phyloP scores from a whole-genome alignment of 2,113 vertebrate species.

The Fregetta grallaria region DNA sequence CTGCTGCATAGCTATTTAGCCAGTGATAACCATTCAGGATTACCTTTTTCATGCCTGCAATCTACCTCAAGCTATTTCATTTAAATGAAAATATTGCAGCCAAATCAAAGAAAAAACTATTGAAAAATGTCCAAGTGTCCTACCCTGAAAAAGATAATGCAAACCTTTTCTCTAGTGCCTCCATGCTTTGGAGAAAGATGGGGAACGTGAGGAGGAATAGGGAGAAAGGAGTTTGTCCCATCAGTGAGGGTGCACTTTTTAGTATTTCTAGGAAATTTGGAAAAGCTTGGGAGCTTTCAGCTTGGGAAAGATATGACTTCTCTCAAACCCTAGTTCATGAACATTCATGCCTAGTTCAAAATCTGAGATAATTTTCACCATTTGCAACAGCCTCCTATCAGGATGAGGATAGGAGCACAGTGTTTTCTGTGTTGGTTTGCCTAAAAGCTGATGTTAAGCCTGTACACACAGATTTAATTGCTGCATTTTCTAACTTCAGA shows the following conservation, averaged over 20 bases:
- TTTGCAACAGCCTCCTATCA: neutral
- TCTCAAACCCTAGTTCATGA: neutral
- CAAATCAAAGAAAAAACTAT: neutral
- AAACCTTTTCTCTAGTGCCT: neutral
- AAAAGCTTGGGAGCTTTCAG: neutral
- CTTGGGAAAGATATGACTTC: neutral
- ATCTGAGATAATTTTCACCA: neutral
- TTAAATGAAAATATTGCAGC: neutral
- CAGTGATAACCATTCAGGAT: neutral
- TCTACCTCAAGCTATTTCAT: neutral
- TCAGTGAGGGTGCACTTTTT: neutral
- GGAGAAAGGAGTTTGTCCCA: neutral
- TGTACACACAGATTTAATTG: neutral
- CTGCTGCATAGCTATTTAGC: neutral
- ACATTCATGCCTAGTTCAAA: neutral
- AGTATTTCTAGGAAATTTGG: neutral
- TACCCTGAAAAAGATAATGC: neutral
- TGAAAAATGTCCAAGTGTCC: neutral
- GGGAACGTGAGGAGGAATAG: neutral
- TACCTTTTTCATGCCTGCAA: neutral
- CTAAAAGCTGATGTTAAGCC: neutral
- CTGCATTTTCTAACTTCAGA: conserved; percentile 25
- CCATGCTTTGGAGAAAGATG: too few species aligned
- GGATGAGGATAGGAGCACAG: neutral
- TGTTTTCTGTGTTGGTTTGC: neutral